A percentile compares a stretch with the other conserved stretches of the same genome.
These are phyloP conservation scores for Nomada ferruginata DNA, from an alignment of 2,888 invertebrate species.

Conservation along the genomic window DNA sequence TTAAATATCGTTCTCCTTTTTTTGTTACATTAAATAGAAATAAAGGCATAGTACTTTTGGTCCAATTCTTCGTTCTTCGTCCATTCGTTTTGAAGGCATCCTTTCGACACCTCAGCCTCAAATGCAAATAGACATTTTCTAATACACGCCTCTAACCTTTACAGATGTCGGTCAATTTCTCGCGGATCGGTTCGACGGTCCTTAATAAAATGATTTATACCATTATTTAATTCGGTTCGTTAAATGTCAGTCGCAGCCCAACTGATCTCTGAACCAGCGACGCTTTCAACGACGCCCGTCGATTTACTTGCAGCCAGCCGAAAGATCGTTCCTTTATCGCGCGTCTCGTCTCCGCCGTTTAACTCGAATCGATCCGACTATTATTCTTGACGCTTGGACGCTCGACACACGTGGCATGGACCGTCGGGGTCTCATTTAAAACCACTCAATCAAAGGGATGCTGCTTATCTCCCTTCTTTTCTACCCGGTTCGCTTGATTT, in stretches of 20 bases:
- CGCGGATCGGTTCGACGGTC: constrained; percentile 35
- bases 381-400: constrained; percentile 16
- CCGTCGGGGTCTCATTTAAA: constrained; percentile 45
- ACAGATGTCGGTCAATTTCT: constrained; percentile 48
- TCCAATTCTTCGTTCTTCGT: too few species aligned
- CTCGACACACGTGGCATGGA: constrained; percentile 11
- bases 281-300: not conserved
- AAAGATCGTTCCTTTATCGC: constrained; percentile 20
- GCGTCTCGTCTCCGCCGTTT: constrained; percentile 1
- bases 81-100: too few species aligned
- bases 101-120: too few species aligned
- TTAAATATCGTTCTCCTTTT: not conserved
- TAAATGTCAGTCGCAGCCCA: constrained; percentile 38
- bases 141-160: constrained; percentile 33
- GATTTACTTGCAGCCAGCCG: constrained; percentile 32
- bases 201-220: constrained; percentile 66
- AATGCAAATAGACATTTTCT: not conserved
- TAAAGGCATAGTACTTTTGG: not conserved
- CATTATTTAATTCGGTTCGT: constrained; percentile 62
- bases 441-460: constrained; percentile 47
- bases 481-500: constrained; percentile 4
- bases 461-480: constrained; percentile 25
- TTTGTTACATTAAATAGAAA: not conserved
- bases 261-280: constrained; percentile 48
- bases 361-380: constrained; percentile 37